Base-by-base conservation (phyloP, 2,113 vertebrate species). In the Halcyon malimbica region DNA sequence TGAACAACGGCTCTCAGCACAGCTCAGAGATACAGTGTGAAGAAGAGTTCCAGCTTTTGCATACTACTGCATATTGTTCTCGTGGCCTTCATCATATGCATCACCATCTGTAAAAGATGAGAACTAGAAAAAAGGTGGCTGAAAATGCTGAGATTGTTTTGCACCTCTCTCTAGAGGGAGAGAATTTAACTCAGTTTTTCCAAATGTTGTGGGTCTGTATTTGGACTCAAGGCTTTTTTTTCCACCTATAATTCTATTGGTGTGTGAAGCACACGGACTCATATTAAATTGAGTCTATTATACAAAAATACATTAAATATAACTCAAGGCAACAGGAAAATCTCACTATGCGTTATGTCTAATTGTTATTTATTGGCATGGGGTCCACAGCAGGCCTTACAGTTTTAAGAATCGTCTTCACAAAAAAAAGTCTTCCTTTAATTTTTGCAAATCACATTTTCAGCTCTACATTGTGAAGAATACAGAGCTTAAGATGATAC, bases 361-460 rank as follows among this genome's bases (percentile, higher is more conserved):
- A 90, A 79, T 78, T 86, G 71, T 86, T 93, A 91, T 94, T 94
- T 96, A 94, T 93, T 91, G 78, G 24, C 3, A 8, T 57, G 41
- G 19, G 35, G 42, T 90, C 81, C 85, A 62, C 80, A 92, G 86
- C 48, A 95, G 48, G 68, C 17, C 62, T 50, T 89, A 48, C 17
- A 39, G 65, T 84, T 90, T 80, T 46, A 95, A 77, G 79, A 92
- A 83, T 8, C 64, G 20, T 63, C 62, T 93, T 86, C 28, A n/a
- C 20, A 85, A 85, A 90, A 42, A 90, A 90, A 90, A 65, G 83
- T 48, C 56, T 54, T 94, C 67, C 71, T 96, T 94, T 94, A 86
- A 94, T 95, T 94, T 81, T 74, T 71, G 78, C 77, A 91, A 94
- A 92, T 87, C 79, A 75, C 83, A 89, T 95, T 97, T 94, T 88